Base-by-base conservation (phyloP, 1,140 invertebrate species). In the Odontomachus brunneus region DNA sequence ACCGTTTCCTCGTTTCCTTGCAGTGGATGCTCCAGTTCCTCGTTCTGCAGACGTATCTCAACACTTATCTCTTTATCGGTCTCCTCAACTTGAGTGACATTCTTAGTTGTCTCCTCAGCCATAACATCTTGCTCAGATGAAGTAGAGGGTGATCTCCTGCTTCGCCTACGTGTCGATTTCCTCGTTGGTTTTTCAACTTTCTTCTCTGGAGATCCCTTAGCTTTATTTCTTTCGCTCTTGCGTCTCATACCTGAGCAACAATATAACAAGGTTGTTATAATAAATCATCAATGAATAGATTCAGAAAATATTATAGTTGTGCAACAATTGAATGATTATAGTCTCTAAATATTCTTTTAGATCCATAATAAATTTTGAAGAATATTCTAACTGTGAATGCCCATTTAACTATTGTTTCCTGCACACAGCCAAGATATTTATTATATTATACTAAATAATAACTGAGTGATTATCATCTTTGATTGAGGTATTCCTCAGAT, bases 221-320 rank as follows among this genome's bases (percentile, higher is more conserved):
- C 84, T 90, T 94, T 94, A 66, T 94, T 94, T 44, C 94, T 90
- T 44, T 94, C 94, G 60, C 94, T 94, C 84, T 94, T 94, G 26
- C 94, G 92, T 62, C 94, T 92, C 94, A 94, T 94, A 38, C 71
- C 91, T 92, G n/a, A n/a, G 33, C 17, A 89, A 89, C 26, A 57
- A 22, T 11, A 15, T 14, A 44, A 22, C 14, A 33, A 44, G 65
- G 9, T 24, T 57, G 2, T 63, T 69, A 69, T 24, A 33, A 69
- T 22, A 11, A 44, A 11, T 65, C 15, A 76, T 59, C 24, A n/a
- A n/a, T n/a, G n/a, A n/a, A n/a, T n/a, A n/a, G n/a, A n/a, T n/a
- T n/a, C n/a, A n/a, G n/a, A n/a, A n/a, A n/a, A n/a, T n/a, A n/a
- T n/a, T n/a, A n/a, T n/a, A n/a, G n/a, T n/a, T n/a, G n/a, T n/a